Evolutionary conservation across 2,797 vertebrate genomes (phyloP).

Genomic region (Lacerta agilis): DNA sequence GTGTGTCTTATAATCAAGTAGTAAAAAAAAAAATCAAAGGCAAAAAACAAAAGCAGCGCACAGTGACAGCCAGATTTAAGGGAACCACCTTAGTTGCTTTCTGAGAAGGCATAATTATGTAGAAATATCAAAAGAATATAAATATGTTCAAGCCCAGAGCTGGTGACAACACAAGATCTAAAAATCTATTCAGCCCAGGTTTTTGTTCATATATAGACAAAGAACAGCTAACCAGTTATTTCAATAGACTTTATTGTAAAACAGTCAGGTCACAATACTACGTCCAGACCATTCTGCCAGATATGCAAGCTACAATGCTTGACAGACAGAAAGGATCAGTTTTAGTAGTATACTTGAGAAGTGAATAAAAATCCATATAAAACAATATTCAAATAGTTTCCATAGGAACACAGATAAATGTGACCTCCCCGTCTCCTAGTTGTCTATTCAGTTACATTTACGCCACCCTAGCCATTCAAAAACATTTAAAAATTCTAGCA

Average conservation of each 20-base stretch:
- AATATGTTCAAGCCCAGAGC: neutral
- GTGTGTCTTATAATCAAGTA: neutral
- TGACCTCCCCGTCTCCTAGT: slow-evolving; percentile 88
- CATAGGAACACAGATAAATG: slow-evolving; percentile 95
- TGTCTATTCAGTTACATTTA: slow-evolving; percentile 78
- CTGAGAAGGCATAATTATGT: neutral
- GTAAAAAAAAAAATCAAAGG: neutral
- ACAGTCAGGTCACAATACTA: slow-evolving; percentile 76
- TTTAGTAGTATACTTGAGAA: slow-evolving; percentile 78
- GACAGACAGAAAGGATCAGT: slow-evolving; percentile 71
- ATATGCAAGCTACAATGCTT: slow-evolving; percentile 82
- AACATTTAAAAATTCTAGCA: slow-evolving; percentile 75
- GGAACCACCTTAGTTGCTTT: neutral
- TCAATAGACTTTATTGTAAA: slow-evolving; percentile 83
- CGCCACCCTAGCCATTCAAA: slow-evolving; percentile 70
- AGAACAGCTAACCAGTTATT: slow-evolving; percentile 64
- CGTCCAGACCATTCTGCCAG: slow-evolving; percentile 70
- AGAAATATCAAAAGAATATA: neutral
- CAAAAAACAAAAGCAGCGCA: neutral
- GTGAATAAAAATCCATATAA: slow-evolving; percentile 86
- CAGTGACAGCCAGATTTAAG: neutral
- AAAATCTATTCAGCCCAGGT: neutral
- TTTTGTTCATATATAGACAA: neutral
- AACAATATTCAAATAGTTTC: slow-evolving; percentile 92
- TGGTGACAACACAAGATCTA: neutral